These are phyloP conservation scores for Scophthalmus maximus DNA, from an alignment of 2,113 vertebrate genomes.

Conservation along the genomic window DNA sequence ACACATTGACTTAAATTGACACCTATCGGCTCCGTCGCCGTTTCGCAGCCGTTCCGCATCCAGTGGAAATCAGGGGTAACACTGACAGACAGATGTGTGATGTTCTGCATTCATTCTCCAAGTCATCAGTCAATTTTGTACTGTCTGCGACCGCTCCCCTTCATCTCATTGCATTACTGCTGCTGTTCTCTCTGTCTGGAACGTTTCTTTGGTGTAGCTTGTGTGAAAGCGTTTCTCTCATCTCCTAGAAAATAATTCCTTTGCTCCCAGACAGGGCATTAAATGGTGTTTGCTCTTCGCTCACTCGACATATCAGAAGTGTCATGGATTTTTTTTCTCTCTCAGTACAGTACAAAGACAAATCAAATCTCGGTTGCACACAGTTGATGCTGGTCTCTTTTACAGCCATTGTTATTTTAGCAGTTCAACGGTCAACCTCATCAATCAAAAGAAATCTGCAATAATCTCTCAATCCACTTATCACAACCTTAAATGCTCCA, in stretches of 20 bases:
- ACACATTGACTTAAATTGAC: no score
- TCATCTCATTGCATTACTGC: conserved; percentile 40
- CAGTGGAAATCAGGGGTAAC: no score
- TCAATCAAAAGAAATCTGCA: conserved; percentile 44
- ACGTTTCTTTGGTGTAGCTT: conserved; percentile 27
- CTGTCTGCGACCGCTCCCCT: conserved; percentile 7
- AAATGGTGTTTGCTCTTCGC: conserved; percentile 26
- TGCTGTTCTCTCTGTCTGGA: background rate
- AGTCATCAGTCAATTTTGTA: conserved; percentile 28
- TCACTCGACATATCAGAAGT: conserved; percentile 40
- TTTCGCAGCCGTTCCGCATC: no score
- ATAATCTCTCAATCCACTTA: conserved; percentile 64
- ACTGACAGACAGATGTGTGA: conserved; percentile 16
- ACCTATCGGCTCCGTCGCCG: no score
- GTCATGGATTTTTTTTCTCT: conserved; percentile 9
- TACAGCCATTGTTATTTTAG: conserved; percentile 29
- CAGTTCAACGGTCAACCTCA: conserved; percentile 12
- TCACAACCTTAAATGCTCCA: conserved; percentile 16
- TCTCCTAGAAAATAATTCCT: conserved; percentile 19
- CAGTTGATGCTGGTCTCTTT: conserved; percentile 7
- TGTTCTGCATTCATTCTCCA: conserved; percentile 45
- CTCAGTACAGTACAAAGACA: conserved; percentile 34
- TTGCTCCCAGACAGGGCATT: conserved; percentile 34
- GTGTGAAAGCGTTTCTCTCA: conserved; percentile 45
- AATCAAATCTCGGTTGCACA: conserved; percentile 14